Base-by-base conservation (phyloP, 2,888 invertebrate species). In the Adela reaumurella region DNA sequence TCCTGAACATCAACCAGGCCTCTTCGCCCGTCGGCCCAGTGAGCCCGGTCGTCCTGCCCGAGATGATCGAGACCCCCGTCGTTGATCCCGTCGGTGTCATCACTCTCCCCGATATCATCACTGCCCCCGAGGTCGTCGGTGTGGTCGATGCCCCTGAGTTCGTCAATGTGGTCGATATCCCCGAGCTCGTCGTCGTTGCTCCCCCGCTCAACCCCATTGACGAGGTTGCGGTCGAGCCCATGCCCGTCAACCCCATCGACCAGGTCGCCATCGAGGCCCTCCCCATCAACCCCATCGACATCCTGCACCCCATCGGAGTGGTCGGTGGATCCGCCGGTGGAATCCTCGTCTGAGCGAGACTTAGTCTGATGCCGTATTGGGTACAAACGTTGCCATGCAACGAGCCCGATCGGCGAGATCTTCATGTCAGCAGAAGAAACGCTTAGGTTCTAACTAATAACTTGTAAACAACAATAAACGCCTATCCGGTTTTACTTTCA, bases 1-100 rank as follows among this genome's bases (percentile, higher is more conserved):
- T 55, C 54, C 49, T 51, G 48, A 54, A 57, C 53, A 51, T 58
- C 55, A 52, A 52, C 35, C 11, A 8, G 11, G 35, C 14, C 35
- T 8, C 35, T 14, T 8, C 35, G 11, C 35, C 35, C 35, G 35
- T 35, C 11, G 8, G 24, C 24, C 24, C 24, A 4, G 35, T 14
- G 6, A 35, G 11, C 35, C 35, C 35, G 3, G 35, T 35, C 35
- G 35, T 3, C 14, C 24, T 24, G 24, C 24, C 24, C 50, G 66
- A 70, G 62, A 20, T 52, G 0, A 50, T 61, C n/a, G 19, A 68
- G 5, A 8, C 8, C 5, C 24, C 24, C 24, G 24, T 2, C 3
- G 46, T 49, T 42, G 24, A 49, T 18, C 35, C 50, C 20, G 45
- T 42, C 28, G 46, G n/a, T 3, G 50, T 19, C n/a, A 18, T 20